phyloP scores from a whole-genome alignment of 2,113 vertebrate species.

The Notiomystis cincta region DNA sequence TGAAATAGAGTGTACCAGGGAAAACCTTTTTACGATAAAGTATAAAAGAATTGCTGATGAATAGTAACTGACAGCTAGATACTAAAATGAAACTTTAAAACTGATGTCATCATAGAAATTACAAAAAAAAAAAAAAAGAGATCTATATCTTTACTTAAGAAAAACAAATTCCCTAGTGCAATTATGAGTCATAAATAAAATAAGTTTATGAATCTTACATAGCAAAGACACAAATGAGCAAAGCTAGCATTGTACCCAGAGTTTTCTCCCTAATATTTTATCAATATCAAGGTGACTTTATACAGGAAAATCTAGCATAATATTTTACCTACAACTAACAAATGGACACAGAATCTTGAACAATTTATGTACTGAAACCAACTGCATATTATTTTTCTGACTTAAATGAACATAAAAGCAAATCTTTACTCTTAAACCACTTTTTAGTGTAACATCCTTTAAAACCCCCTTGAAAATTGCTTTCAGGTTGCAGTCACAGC shows the following conservation, averaged over 20 bases:
- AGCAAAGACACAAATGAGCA: background rate
- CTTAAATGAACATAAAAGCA: background rate
- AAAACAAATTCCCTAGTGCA: background rate
- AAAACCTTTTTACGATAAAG: conserved; percentile 1
- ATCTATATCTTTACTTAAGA: background rate
- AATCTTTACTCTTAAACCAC: background rate
- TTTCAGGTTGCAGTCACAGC: background rate
- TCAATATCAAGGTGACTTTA: background rate
- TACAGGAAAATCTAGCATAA: background rate
- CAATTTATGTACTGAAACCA: background rate
- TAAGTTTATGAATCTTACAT: background rate
- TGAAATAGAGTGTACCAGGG: background rate
- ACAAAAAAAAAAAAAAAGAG: background rate
- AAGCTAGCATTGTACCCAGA: background rate
- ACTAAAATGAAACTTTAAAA: conserved; percentile 21
- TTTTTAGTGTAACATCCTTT: background rate
- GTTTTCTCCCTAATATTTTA: background rate
- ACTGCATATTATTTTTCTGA: background rate
- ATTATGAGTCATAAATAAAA: background rate
- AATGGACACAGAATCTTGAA: background rate
- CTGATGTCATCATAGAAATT: background rate
- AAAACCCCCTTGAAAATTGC: background rate
- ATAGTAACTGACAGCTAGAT: conserved; percentile 41
- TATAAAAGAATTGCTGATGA: conserved; percentile 33
- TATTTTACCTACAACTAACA: background rate